Base-by-base conservation (phyloP, 1,140 invertebrate species). In the Tetraneura akinire region DNA sequence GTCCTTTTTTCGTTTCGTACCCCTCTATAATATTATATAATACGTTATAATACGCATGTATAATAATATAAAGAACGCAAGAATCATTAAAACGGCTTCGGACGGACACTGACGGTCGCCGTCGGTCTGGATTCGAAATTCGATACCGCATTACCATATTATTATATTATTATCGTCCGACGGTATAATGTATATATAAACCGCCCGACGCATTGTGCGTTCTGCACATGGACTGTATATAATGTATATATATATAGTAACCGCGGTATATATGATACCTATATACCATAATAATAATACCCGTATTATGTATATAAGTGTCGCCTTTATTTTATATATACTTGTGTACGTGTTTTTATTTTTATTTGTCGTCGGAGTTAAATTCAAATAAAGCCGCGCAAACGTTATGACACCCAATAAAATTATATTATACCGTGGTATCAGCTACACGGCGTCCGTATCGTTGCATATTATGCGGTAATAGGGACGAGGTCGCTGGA, bases 61-160 rank as follows among this genome's bases (percentile, higher is more conserved):
- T n/a, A n/a, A n/a, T n/a, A n/a, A n/a, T n/a, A n/a, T n/a, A n/a
- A n/a, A n/a, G n/a, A n/a, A n/a, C n/a, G n/a, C n/a, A n/a, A 1
- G 18, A 73, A 18, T 73, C 14, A 21, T 71, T 49, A 23, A 49
- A 10, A 11, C 3, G 21, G 26, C 13, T 62, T 3, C 26, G 21
- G 60, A 29, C 13, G 23, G 26, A 26, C 21, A 10, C 10, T 62
- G 60, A 62, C 26, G 60, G 26, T 11, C 13, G 13, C 45, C 21
- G 6, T 29, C 60, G 60, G 60, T 26, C 60, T 26, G 60, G 60
- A 29, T 62, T 62, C 60, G 26, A 68, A 64, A 68, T 68, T 68
- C 37, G 64, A 68, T 45, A 21, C 32, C 51, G n/a, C n/a, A 37
- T 37, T 37, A 37, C 32, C 32, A 37, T 37, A 37, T 37, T 37